A percentile compares a stretch with the other conserved stretches of the same genome.
These are phyloP conservation scores for Patagioenas fasciata DNA, from an alignment of 2,113 vertebrate genomes.

Conservation along the genomic window DNA sequence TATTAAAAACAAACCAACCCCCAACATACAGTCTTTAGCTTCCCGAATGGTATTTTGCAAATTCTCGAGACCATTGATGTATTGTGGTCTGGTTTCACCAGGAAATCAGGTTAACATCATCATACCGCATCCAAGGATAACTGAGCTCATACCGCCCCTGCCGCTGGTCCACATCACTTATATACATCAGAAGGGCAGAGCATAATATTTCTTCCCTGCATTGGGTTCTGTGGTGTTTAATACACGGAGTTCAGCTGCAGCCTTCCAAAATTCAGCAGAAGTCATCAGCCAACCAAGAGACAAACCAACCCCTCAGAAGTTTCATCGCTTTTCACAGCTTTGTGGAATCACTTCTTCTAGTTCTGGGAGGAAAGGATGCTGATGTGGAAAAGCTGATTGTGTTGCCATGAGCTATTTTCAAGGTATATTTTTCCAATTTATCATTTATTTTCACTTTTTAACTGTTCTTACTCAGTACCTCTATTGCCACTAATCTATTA, in stretches of 20 bases:
- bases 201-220: background rate
- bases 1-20: background rate
- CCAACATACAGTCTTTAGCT: background rate
- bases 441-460: background rate
- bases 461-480: background rate
- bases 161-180: background rate
- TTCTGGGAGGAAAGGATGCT: background rate
- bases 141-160: background rate
- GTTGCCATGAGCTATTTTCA: background rate
- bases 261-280: background rate
- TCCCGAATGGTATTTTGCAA: background rate
- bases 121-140: background rate
- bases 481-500: background rate
- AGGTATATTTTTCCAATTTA: background rate
- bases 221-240: background rate
- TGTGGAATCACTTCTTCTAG: background rate
- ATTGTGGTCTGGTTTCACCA: background rate
- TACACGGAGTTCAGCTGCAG: background rate
- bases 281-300: background rate
- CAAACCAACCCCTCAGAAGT: background rate
- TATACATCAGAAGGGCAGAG: background rate
- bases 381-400: background rate
- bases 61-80: rapidly evolving
- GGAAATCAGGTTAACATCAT: background rate
- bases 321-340: background rate